Evolutionary conservation across 2,888 invertebrate genomes (phyloP).

Genomic region (Limnephilus lunatus): DNA sequence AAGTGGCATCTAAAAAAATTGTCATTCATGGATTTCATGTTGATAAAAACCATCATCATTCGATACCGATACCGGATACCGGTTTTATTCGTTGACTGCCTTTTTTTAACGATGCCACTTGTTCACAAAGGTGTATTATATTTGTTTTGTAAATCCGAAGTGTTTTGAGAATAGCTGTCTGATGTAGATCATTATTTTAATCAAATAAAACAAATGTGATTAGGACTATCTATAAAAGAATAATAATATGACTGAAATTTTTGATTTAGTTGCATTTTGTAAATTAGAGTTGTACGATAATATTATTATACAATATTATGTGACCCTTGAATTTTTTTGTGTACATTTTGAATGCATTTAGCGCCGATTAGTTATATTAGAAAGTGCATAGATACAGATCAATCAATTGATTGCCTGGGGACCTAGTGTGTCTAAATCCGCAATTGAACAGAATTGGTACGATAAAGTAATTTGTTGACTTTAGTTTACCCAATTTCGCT

Average conservation of each 20-base stretch:
- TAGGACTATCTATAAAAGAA: neutral
- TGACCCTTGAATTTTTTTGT: neutral
- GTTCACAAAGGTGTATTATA: neutral
- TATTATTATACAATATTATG: neutral
- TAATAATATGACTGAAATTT: constrained; percentile 29
- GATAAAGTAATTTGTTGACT: neutral
- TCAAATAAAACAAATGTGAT: neutral
- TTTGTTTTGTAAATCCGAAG: neutral
- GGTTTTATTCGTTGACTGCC: neutral
- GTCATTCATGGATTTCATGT: neutral
- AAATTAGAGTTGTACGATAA: constrained; percentile 23
- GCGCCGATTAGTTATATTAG: neutral
- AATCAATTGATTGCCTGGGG: neutral
- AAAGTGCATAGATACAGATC: neutral
- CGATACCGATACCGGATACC: neutral
- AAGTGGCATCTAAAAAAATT: neutral
- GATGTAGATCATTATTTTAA: neutral
- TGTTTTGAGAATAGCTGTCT: neutral
- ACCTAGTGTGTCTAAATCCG: neutral
- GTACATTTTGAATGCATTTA: constrained; percentile 4
- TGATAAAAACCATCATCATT: neutral
- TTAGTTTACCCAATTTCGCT: neutral
- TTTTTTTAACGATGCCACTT: neutral
- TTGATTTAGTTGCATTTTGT: constrained; percentile 28
- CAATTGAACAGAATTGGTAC: neutral